Evolutionary conservation across 2,113 vertebrate species (phyloP).

Genomic region (Corydoras maculifer): DNA sequence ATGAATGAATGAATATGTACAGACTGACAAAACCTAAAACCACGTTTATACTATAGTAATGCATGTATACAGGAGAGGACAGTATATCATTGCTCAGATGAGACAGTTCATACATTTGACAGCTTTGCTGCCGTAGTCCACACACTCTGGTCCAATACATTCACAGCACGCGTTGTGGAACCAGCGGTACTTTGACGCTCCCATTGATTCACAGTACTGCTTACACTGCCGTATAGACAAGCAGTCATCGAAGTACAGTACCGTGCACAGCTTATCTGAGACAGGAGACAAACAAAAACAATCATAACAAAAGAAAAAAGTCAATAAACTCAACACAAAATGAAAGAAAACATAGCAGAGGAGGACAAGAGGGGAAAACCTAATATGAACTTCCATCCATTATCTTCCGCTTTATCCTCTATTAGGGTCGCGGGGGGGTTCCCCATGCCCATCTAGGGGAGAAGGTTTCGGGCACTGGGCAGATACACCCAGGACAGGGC

Average conservation of each 20-base stretch:
- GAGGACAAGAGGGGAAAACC: background rate
- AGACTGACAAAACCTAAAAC: too few relatives aligned
- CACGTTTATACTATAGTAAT: too few relatives aligned
- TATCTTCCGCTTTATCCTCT: too few relatives aligned
- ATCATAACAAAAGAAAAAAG: too few relatives aligned
- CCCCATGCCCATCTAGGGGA: too few relatives aligned
- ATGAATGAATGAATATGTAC: too few relatives aligned
- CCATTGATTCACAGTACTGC: slow-evolving; percentile 96
- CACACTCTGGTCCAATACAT: slow-evolving; percentile 92
- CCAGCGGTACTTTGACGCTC: slow-evolving; percentile 97
- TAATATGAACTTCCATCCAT: background rate
- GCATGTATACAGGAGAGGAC: background rate
- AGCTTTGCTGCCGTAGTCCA: slow-evolving; percentile 94
- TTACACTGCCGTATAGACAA: slow-evolving; percentile 98
- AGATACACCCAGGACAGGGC: too few relatives aligned
- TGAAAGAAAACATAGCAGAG: background rate
- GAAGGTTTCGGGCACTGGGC: too few relatives aligned
- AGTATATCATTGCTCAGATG: slow-evolving; percentile 60
- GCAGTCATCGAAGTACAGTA: slow-evolving; percentile 98
- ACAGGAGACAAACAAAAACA: background rate
- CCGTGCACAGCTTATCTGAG: slow-evolving; percentile 89
- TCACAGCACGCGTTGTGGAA: slow-evolving; percentile 99
- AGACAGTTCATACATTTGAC: slow-evolving; percentile 98
- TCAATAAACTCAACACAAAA: background rate
- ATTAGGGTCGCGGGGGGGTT: too few relatives aligned